Conservation (phyloP, 2,888 invertebrate genomes). For the Ichneumoninae sp. region DNA sequence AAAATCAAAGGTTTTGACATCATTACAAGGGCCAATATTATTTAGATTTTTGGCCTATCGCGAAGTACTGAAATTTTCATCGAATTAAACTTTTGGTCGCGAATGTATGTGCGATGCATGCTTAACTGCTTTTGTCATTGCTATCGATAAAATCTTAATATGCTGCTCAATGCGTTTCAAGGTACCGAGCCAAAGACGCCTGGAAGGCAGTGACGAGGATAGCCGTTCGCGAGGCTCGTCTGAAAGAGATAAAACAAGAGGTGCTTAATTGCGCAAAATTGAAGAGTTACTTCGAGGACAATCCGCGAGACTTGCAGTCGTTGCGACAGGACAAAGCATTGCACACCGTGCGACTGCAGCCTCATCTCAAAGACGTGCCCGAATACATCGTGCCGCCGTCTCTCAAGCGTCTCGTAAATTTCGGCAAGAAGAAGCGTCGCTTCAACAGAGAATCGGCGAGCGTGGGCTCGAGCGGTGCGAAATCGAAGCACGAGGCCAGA, state of each 20-base stretch:
- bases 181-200: slow-evolving; percentile 96
- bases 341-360: slow-evolving; percentile 93
- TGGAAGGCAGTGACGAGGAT: slow-evolving; percentile 97
- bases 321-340: slow-evolving; percentile 94
- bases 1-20: too few species aligned
- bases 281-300: slow-evolving; percentile 96
- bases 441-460: slow-evolving; percentile 77
- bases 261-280: slow-evolving; percentile 96
- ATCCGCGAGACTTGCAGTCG: slow-evolving; percentile 94
- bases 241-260: slow-evolving; percentile 98
- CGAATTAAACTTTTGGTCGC: too few species aligned
- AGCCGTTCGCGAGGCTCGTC: slow-evolving; percentile 96
- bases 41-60: too few species aligned
- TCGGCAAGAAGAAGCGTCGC: slow-evolving; percentile 81
- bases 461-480: slow-evolving; percentile 76
- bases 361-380: slow-evolving; percentile 95
- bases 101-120: not conserved
- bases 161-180: slow-evolving; percentile 47
- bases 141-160: not conserved
- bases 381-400: slow-evolving; percentile 95
- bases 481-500: slow-evolving; percentile 79
- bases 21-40: too few species aligned
- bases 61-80: too few species aligned
- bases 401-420: slow-evolving; percentile 88
- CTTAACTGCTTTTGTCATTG: slow-evolving; percentile 9